Evolutionary conservation across 1,140 invertebrate species (phyloP), one percentile per base, ranked within the genome.

Genomic region (Trichonephila inaurata): DNA sequence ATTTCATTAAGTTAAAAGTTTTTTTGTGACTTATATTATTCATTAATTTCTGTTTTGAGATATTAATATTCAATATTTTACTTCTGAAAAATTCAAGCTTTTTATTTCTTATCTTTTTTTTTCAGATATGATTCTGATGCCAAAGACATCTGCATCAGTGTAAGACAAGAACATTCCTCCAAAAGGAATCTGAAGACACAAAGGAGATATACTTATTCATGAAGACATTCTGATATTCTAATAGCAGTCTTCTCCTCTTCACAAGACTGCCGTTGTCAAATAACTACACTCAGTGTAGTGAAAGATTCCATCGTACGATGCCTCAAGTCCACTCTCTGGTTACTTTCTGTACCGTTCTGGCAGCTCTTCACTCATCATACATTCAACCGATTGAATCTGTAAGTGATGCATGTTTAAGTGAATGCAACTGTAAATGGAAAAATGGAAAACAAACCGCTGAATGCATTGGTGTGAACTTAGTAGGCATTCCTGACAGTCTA

Each of bases 371-470:
- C 21, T 40, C n/a, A 69, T 24, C 61, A 21, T 85, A 66, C 19
- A 85, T 94, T 19, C 24, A 44, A 6, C 81, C 87, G 40, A 81
- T 61, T 85, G 28, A 81, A 44, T 94, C 94, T 7, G 60, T 91
- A 12, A 92, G 33, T 16, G 89, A 95, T 88, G 77, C 33, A n/a
- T 99, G 98, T 95, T 98, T 98, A 0, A 95, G 96, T 2, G 96
- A 97, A 69, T 99, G 98, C 95, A 96, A 97, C 21, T 99, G 98
- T 96, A 98, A 98, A 95, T 99, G 33, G 33, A 98, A 98, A 95
- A 97, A 97, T 95, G 98, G 33, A 3, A 99, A 99, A 95, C 97
- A 98, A 95, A 98, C 98, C 94, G 98, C 98, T 4, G 98, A 98
- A 96, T 99, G 98, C 96, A 97, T 97, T 91, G 97, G 98, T 95